phyloP scores from a whole-genome alignment of 2,113 vertebrate genomes.

The Triplophysa dalaica region DNA sequence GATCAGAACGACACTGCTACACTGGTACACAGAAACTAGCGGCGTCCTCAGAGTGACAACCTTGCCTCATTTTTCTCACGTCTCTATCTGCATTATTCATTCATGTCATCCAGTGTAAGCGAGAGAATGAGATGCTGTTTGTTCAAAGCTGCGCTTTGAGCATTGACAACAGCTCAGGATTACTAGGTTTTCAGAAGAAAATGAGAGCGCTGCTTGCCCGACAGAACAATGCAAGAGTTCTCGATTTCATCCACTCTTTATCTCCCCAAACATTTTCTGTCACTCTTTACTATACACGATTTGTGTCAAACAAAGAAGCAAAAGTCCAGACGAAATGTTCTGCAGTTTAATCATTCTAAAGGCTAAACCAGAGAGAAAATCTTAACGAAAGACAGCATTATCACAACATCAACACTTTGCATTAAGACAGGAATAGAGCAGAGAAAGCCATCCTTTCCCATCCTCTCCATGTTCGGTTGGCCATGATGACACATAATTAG shows the following conservation, averaged over 20 bases:
- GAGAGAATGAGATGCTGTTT: slow-evolving; percentile 8
- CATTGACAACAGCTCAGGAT: too few relatives aligned
- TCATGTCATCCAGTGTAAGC: slow-evolving; percentile 46
- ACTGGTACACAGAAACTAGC: slow-evolving; percentile 9
- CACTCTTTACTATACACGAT: too few relatives aligned
- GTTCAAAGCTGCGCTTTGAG: too few relatives aligned
- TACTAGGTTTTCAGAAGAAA: too few relatives aligned
- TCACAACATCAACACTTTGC: background rate
- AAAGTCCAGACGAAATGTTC: too few relatives aligned
- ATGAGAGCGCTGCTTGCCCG: background rate
- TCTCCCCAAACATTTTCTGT: too few relatives aligned
- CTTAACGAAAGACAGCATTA: background rate
- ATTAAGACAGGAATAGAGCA: background rate
- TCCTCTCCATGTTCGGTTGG: slow-evolving; percentile 4
- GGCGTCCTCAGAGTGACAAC: slow-evolving; percentile 50
- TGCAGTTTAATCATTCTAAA: background rate
- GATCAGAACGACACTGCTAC: too few relatives aligned
- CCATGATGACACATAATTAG: slow-evolving; percentile 58
- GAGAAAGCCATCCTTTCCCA: background rate
- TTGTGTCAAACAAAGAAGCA: too few relatives aligned
- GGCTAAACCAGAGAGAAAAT: background rate
- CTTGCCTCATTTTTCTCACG: slow-evolving; percentile 42
- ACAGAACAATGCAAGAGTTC: too few relatives aligned
- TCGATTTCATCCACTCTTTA: too few relatives aligned
- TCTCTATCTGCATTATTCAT: slow-evolving; percentile 63